These are phyloP conservation scores for Tenthredo notha DNA, from an alignment of 2,888 invertebrate species.

Conservation along the genomic window DNA sequence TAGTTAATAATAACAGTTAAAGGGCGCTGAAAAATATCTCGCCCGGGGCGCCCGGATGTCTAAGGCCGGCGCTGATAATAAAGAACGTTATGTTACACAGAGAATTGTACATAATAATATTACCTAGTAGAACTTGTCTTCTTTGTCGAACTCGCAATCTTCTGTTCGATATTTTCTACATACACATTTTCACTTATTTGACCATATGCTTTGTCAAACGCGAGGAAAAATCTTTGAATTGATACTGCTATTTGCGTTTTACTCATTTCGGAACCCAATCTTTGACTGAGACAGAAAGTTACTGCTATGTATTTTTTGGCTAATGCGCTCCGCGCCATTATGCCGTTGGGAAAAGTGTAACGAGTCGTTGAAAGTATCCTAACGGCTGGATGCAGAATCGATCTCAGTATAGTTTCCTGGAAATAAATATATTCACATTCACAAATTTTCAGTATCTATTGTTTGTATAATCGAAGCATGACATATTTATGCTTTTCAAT, in stretches of 20 bases:
- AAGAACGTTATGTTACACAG: background rate
- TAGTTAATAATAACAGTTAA: too few species aligned
- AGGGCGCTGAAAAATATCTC: too few species aligned
- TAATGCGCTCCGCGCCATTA: conserved; percentile 86
- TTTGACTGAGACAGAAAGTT: conserved; percentile 88
- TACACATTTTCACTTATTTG: conserved; percentile 80
- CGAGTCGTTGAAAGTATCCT: conserved; percentile 89
- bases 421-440: conserved; percentile 64
- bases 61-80: too few species aligned
- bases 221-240: conserved; percentile 86
- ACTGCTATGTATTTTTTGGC: conserved; percentile 91
- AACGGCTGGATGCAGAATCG: conserved; percentile 91
- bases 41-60: too few species aligned
- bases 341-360: conserved; percentile 91
- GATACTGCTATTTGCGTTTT: conserved; percentile 87
- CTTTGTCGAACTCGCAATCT: conserved; percentile 70
- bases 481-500: background rate
- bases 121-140: conserved; percentile 62
- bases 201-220: conserved; percentile 88
- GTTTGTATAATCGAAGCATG: background rate
- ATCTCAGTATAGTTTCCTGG: conserved; percentile 92
- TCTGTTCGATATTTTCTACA: conserved; percentile 77
- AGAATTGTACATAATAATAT: background rate
- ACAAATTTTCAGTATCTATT: background rate
- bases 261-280: conserved; percentile 90